A percentile compares a stretch with the other conserved stretches of the same genome.
phyloP scores from a whole-genome alignment of 2,113 vertebrate species.

The Hiodon tergisus region DNA sequence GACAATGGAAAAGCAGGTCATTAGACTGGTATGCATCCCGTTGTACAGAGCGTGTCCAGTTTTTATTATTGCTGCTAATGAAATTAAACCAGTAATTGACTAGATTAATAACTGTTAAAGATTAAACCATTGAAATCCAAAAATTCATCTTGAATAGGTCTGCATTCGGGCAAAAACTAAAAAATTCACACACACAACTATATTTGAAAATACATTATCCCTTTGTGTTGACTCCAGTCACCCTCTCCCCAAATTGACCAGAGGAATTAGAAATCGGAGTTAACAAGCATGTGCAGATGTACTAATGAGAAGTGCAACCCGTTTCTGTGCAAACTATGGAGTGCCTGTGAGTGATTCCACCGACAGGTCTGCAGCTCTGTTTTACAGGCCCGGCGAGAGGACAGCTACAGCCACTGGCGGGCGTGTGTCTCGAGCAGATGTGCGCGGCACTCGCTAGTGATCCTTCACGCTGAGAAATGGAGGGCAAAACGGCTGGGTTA shows the following conservation, averaged over 20 bases:
- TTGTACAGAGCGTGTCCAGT: not conserved
- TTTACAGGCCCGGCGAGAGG: too few species aligned
- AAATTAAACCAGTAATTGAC: not conserved
- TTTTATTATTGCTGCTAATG: not conserved
- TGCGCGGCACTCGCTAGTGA: conserved; percentile 9
- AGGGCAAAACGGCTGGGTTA: conserved; percentile 5
- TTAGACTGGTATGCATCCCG: too few species aligned
- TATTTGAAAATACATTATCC: not conserved
- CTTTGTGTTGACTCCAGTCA: not conserved
- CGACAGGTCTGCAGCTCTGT: not conserved
- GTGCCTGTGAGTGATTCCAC: not conserved
- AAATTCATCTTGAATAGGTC: conserved; percentile 14
- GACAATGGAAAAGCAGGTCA: not conserved
- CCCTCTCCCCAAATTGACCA: not conserved
- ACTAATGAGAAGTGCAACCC: not conserved
- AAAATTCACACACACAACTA: not conserved
- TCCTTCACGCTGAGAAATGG: conserved; percentile 44
- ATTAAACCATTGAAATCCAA: not conserved
- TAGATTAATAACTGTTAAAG: too few species aligned
- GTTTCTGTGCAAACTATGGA: too few species aligned
- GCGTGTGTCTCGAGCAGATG: too few species aligned
- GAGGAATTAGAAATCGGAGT: not conserved
- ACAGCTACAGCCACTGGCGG: not conserved
- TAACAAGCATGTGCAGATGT: not conserved
- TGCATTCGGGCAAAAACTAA: conserved; percentile 4